Base-by-base conservation (phyloP, 2,888 invertebrate species). In the Neoitamus cyanurus region DNA sequence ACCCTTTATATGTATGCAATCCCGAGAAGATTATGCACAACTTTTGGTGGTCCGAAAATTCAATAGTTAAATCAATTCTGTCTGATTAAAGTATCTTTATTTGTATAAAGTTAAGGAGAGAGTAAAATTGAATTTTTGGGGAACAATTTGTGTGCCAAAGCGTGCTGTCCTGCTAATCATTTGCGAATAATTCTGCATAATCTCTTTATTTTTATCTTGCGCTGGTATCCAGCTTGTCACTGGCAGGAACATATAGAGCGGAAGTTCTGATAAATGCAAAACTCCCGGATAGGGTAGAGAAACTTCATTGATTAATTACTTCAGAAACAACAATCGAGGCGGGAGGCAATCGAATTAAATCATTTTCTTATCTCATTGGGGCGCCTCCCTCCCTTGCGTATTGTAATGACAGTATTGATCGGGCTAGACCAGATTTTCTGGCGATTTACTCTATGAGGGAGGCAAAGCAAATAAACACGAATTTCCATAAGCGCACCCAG, bases 401-500 rank as follows among this genome's bases (percentile, higher is more conserved):
- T 11, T 25, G 28, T 77, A 77, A 77, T 77, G 77, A 15, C 37
- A n/a, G 34, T 46, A 77, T 77, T 77, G 42, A 25, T 77, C 37
- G 77, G 20, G n/a, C 15, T 28, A 42, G 11, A 30, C 77, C 37
- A 77, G n/a, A 28, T 77, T 28, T 73, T 73, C 37, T 34, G 2
- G 20, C 15, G 73, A 36, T 30, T 73, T 34, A 73, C 31, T 73
- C n/a, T 30, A n/a, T 36, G 36, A 30, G 34, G 9, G 20, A 73
- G 34, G 34, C 15, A 73, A 36, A 36, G 31, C 34, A 34, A 73
- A 73, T 36, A 73, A 36, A 73, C 34, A 36, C 20, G n/a, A 77
- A 58, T 58, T 80, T 58, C 31, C 25, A 34, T 69, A 83, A 83
- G 72, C 46, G 73, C 28, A 15, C 34, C 83, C 48, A 25, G 46